Conservation (phyloP, 1,140 invertebrate genomes). For the Trinorchestia longiramus region DNA sequence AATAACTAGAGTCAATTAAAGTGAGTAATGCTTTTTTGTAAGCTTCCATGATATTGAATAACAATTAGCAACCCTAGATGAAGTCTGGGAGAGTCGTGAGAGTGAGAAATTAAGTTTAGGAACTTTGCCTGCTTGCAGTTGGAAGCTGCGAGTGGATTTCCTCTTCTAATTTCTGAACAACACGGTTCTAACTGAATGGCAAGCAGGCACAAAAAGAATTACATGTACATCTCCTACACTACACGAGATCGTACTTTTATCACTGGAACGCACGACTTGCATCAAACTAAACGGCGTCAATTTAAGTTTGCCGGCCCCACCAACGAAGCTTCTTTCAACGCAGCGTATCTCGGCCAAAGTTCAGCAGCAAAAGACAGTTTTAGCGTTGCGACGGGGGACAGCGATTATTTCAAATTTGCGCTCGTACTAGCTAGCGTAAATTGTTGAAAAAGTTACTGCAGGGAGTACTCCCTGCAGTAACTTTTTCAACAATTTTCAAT, state of each 20-base stretch:
- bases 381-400: not conserved
- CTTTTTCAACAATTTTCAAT: not conserved
- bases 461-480: not conserved
- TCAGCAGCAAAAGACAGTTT: not conserved
- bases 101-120: not conserved
- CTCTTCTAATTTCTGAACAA: no score
- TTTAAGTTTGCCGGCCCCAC: not conserved
- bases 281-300: not conserved
- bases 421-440: no score
- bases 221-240: not conserved
- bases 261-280: not conserved
- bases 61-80: not conserved
- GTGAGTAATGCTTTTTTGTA: not conserved
- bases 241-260: not conserved
- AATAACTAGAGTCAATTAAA: not conserved
- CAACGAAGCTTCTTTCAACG: not conserved
- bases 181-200: no score
- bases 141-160: not conserved
- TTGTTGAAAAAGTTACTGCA: no score
- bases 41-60: not conserved
- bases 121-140: not conserved
- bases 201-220: no score
- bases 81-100: not conserved
- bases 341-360: not conserved
- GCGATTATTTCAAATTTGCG: not conserved